Percentiles rank a stretch among this genome's conserved stretches.
Evolutionary conservation across 1,140 invertebrate species (phyloP).

Genomic region (Drosophila bocki): DNA sequence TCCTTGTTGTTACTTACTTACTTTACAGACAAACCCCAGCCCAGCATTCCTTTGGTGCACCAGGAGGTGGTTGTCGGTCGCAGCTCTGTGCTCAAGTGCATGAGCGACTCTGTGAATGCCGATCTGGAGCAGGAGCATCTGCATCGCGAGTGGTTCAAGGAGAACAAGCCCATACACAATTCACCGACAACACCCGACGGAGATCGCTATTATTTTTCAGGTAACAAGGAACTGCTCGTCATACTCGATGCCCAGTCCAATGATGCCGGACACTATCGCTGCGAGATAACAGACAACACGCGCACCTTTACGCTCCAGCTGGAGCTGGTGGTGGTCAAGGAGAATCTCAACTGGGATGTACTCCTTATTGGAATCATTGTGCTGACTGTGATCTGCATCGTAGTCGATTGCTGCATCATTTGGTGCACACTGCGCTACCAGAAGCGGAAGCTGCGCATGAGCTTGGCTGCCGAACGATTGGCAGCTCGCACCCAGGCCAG

Average conservation of each 20-base stretch:
- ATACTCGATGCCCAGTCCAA: constrained; percentile 91
- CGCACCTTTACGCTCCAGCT: constrained; percentile 72
- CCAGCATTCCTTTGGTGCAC: constrained; percentile 92
- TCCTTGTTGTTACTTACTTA: neutral
- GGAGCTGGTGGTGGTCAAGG: constrained; percentile 86
- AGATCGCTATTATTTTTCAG: constrained; percentile 91
- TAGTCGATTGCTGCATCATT: constrained; percentile 94
- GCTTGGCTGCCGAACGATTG: constrained; percentile 71
- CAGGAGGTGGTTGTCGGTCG: constrained; percentile 92
- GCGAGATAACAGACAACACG: constrained; percentile 89
- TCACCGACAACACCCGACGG: constrained; percentile 88
- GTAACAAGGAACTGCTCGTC: constrained; percentile 93
- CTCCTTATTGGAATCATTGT: constrained; percentile 93
- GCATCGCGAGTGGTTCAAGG: constrained; percentile 95
- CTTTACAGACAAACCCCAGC: constrained; percentile 89
- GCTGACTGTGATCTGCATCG: constrained; percentile 94
- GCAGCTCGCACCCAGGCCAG: constrained; percentile 45
- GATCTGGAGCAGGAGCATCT: constrained; percentile 89
- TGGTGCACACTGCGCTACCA: constrained; percentile 97
- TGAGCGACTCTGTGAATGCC: constrained; percentile 90
- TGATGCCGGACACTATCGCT: constrained; percentile 95
- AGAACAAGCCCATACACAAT: constrained; percentile 87
- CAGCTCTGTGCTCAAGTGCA: constrained; percentile 94
- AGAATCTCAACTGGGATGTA: constrained; percentile 79
- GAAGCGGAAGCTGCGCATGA: constrained; percentile 49